Evolutionary conservation across 1,140 invertebrate genomes (phyloP).

Genomic region (Euborellia annulipes): DNA sequence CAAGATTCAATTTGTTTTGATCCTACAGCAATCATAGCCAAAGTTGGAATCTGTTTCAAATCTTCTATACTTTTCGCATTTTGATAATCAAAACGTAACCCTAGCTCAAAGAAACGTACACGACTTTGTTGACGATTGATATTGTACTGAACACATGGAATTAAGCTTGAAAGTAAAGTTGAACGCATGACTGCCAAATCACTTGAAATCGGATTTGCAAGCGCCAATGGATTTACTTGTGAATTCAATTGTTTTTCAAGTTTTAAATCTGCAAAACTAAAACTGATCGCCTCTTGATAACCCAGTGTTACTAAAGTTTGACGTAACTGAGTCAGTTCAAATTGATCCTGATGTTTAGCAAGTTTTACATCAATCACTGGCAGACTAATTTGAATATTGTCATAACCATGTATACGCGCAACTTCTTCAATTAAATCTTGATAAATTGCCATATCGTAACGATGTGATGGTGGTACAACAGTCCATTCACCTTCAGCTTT

Average conservation of each 20-base stretch:
- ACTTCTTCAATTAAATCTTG: background rate
- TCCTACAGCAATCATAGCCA: too few relatives aligned
- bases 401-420: background rate
- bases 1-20: too few relatives aligned
- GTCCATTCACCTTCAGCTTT: background rate
- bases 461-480: background rate
- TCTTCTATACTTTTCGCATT: too few relatives aligned
- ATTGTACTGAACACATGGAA: background rate
- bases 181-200: background rate
- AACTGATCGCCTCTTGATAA: background rate
- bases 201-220: background rate
- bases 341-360: too few relatives aligned
- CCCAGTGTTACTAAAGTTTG: background rate
- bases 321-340: background rate
- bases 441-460: background rate
- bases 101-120: background rate
- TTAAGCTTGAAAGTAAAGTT: background rate
- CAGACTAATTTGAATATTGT: background rate
- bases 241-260: background rate
- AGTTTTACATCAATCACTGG: too few relatives aligned
- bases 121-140: background rate
- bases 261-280: background rate
- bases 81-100: background rate
- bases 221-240: background rate
- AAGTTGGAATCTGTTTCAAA: too few relatives aligned